Evolutionary conservation across 2,797 vertebrate species (phyloP).

Genomic region (Leuciscus waleckii): DNA sequence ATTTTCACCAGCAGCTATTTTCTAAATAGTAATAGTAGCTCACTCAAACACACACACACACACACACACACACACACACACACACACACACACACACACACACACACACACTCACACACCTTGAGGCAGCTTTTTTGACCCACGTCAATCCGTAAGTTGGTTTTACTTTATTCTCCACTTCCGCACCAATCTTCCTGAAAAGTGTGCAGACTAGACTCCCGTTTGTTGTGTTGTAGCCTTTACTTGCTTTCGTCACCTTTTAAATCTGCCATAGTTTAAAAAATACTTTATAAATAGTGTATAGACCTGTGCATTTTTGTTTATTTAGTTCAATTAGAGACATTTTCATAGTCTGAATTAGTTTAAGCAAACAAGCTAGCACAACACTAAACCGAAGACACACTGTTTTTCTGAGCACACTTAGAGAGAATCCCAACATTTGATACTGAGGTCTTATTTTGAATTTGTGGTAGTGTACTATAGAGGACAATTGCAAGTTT

Average conservation of each 20-base stretch:
- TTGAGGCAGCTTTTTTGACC: constrained; percentile 77
- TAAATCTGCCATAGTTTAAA: background rate
- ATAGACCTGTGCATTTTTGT: background rate
- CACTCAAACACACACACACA: fast-evolving
- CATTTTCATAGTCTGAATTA: background rate
- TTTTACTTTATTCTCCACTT: constrained; percentile 55
- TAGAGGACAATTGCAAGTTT: background rate
- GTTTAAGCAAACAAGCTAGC: background rate
- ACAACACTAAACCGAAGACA: constrained; percentile 1
- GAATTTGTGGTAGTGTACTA: background rate
- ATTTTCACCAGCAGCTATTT: background rate
- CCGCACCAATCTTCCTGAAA: constrained; percentile 12
- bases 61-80: too few relatives aligned
- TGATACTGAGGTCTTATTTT: background rate
- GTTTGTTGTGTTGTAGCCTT: background rate
- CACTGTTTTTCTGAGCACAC: background rate
- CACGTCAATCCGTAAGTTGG: constrained; percentile 76
- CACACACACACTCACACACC: too few relatives aligned
- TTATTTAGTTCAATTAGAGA: background rate
- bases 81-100: too few relatives aligned
- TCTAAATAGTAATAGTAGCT: background rate
- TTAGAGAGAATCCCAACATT: background rate
- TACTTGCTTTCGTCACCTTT: background rate
- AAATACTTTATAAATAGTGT: background rate
- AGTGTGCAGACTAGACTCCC: constrained; percentile 22